phyloP scores from a whole-genome alignment of 2,888 invertebrate genomes.

The Rotaria magnacalcarata region DNA sequence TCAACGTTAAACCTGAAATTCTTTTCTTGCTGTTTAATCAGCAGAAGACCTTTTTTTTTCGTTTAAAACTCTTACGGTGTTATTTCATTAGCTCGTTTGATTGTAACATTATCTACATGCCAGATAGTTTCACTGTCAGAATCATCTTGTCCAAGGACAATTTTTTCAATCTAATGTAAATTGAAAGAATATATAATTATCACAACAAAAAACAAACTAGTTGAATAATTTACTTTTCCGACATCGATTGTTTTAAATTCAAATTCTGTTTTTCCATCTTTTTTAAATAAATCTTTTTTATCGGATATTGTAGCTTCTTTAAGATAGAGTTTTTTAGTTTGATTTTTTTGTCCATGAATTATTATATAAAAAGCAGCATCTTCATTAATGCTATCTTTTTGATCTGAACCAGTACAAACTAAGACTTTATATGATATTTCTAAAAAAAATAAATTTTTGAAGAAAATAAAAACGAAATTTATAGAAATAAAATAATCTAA shows the following conservation, averaged over 20 bases:
- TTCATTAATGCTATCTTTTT: not conserved
- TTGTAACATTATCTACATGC: not conserved
- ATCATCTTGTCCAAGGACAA: not conserved
- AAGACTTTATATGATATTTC: not conserved
- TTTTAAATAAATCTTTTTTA: not conserved
- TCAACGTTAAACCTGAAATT: not conserved
- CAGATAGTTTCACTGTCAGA: not conserved
- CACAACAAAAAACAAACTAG: not conserved
- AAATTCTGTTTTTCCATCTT: not conserved
- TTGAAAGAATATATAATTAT: not conserved
- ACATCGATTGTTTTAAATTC: constrained; percentile 1
- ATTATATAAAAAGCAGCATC: not conserved
- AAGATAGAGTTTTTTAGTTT: not conserved
- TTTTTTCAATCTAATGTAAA: not conserved
- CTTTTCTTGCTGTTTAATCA: too few species aligned
- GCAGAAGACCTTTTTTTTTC: too few species aligned
- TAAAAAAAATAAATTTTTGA: not conserved
- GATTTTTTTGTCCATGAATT: not conserved
- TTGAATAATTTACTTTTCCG: not conserved
- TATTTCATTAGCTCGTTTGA: not conserved
- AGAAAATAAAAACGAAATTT: not conserved
- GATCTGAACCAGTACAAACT: not conserved
- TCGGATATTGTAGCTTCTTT: not conserved
- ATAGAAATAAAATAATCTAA: not conserved
- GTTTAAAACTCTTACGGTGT: not conserved